Percentiles rank a stretch among this genome's conserved stretches.
phyloP scores from a whole-genome alignment of 2,888 invertebrate genomes.

The Aleiodes alternator region DNA sequence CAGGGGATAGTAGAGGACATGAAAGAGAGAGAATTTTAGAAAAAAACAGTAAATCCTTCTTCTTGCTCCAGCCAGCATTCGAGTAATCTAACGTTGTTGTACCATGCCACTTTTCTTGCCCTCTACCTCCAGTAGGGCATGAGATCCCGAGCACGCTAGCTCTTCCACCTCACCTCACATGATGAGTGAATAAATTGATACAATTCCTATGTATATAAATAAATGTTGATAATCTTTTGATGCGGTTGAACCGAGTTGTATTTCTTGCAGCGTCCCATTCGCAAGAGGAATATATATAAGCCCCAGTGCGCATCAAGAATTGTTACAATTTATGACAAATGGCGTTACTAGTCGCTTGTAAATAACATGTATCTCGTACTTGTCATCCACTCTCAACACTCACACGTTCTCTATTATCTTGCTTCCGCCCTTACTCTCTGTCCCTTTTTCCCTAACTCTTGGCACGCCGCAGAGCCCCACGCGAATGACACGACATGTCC shows the following conservation, averaged over 20 bases:
- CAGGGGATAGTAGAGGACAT: too few relatives aligned
- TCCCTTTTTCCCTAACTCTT: neutral
- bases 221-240: neutral
- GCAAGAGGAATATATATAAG: neutral
- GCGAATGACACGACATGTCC: slow-evolving; percentile 12
- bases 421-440: neutral
- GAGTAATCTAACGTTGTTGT: neutral
- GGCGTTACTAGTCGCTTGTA: slow-evolving; percentile 19
- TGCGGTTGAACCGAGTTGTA: neutral
- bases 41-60: too few relatives aligned
- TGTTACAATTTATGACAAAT: neutral
- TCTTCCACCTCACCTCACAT: slow-evolving; percentile 19
- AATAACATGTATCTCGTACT: neutral
- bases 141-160: neutral
- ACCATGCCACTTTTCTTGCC: neutral
- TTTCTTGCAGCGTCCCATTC: neutral
- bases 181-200: neutral
- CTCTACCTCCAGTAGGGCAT: neutral
- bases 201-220: neutral
- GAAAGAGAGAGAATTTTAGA: too few relatives aligned
- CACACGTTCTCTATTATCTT: neutral
- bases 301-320: neutral
- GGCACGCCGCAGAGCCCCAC: slow-evolving; percentile 16
- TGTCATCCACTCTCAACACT: neutral
- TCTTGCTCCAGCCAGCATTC: neutral